Evolutionary conservation across 2,113 vertebrate species (phyloP).

Genomic region (Aegotheles bennettii): DNA sequence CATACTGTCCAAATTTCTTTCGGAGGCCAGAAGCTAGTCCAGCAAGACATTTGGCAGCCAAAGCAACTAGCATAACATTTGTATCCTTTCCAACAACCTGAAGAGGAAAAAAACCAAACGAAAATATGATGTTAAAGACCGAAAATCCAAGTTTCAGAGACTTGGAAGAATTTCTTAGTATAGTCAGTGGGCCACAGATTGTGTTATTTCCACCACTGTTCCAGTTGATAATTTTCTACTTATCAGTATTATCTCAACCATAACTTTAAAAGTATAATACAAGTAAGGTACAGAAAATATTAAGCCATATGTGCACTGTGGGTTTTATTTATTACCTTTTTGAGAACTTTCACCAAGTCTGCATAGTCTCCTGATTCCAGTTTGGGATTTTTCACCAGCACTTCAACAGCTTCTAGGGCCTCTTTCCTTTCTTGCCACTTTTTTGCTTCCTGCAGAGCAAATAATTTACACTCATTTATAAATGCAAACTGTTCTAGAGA

Average conservation of each 20-base stretch:
- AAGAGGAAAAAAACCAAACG: background rate
- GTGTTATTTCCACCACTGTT: background rate
- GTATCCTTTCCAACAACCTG: constrained; percentile 97
- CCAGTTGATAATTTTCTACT: background rate
- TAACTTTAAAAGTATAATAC: background rate
- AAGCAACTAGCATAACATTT: constrained; percentile 94
- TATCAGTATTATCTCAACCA: background rate
- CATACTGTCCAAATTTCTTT: constrained; percentile 97
- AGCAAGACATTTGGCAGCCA: constrained; percentile 95
- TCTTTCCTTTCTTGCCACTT: constrained; percentile 99
- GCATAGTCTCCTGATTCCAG: constrained; percentile 93
- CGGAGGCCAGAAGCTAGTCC: constrained; percentile 88
- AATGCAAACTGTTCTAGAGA: background rate
- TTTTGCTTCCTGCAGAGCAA: constrained; percentile 88
- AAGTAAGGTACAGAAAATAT: background rate
- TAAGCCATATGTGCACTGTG: background rate
- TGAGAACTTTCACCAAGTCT: constrained; percentile 91
- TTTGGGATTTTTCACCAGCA: constrained; percentile 90
- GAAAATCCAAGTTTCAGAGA: background rate
- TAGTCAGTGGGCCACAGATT: background rate
- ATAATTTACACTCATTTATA: background rate
- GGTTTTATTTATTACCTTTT: constrained; percentile 81
- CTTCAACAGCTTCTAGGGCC: constrained; percentile 89
- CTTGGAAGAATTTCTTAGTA: background rate
- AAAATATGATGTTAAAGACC: background rate